phyloP scores from a whole-genome alignment of 2,888 invertebrate genomes.

The Mesoligia furuncula region DNA sequence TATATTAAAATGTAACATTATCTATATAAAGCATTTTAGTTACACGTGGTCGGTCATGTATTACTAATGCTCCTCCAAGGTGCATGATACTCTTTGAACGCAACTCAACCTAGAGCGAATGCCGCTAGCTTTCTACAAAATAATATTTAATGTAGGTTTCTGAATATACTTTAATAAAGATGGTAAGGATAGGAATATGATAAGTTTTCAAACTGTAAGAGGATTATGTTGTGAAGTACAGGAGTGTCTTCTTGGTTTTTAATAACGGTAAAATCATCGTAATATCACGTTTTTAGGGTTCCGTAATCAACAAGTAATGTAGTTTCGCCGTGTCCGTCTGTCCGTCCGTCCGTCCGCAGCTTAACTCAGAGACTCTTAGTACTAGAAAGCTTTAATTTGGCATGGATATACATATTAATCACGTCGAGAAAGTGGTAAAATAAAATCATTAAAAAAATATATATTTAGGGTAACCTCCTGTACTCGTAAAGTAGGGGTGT shows the following conservation, averaged over 20 bases:
- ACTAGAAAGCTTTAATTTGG: no score
- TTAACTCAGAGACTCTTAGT: no score
- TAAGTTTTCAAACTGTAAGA: neutral
- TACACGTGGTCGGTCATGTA: constrained; percentile 49
- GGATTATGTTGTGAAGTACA: neutral
- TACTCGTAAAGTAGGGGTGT: no score
- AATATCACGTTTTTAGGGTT: no score
- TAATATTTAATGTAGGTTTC: constrained; percentile 39
- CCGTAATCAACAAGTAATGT: neutral
- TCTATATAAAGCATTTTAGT: constrained; percentile 46
- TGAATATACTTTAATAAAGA: constrained; percentile 14
- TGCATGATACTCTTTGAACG: constrained; percentile 59
- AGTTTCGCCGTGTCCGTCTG: no score
- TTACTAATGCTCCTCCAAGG: constrained; percentile 51
- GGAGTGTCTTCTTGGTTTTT: neutral
- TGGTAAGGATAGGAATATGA: neutral
- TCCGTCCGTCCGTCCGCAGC: no score
- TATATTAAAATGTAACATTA: constrained; percentile 39
- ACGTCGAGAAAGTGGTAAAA: no score
- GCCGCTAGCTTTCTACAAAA: constrained; percentile 38
- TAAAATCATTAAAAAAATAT: no score
- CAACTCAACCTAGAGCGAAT: constrained; percentile 23
- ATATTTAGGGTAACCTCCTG: no score
- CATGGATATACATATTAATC: no score
- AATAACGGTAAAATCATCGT: neutral